Percentiles rank a stretch among this genome's conserved stretches.
These are phyloP conservation scores for Chalcosyrphus nemorum DNA, from an alignment of 2,888 invertebrate species.

Conservation along the genomic window DNA sequence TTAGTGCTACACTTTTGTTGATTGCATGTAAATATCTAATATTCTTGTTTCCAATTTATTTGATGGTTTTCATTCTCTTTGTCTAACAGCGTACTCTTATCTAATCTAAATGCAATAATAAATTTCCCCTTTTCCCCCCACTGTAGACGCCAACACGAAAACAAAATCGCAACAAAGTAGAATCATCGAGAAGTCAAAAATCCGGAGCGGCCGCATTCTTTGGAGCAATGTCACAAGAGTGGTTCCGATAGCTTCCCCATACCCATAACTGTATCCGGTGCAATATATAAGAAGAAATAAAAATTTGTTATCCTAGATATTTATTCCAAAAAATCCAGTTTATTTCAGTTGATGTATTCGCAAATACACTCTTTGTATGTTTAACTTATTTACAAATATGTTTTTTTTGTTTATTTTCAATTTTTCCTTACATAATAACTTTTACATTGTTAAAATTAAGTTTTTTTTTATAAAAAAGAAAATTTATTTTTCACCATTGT, in stretches of 20 bases:
- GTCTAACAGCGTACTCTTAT: background rate
- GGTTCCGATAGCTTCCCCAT: slow-evolving; percentile 85
- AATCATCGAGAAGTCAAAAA: slow-evolving; percentile 79
- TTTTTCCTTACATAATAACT: slow-evolving; percentile 23
- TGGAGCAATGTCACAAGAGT: slow-evolving; percentile 91
- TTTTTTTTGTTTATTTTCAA: slow-evolving; percentile 3
- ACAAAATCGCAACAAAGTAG: slow-evolving; percentile 72
- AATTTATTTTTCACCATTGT: slow-evolving; percentile 16
- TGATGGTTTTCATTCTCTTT: background rate
- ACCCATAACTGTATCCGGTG: slow-evolving; percentile 54
- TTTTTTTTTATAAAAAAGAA: slow-evolving; percentile 24
- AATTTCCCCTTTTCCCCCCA: background rate
- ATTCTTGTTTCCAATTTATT: background rate
- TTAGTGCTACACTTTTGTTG: background rate
- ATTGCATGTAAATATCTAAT: background rate
- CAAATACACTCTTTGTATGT: slow-evolving; percentile 35
- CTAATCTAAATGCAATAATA: background rate
- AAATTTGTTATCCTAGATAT: slow-evolving; percentile 47
- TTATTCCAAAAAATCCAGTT: slow-evolving; percentile 45
- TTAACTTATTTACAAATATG: slow-evolving; percentile 35
- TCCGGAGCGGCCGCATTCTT: slow-evolving; percentile 92
- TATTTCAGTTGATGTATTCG: slow-evolving; percentile 48
- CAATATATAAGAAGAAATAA: slow-evolving; percentile 55
- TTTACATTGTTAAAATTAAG: slow-evolving; percentile 23
- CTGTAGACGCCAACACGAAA: slow-evolving; percentile 53